Evolutionary conservation across 2,113 vertebrate species (phyloP), one percentile per base, ranked within the genome.

Genomic region (Heliornis fulica): DNA sequence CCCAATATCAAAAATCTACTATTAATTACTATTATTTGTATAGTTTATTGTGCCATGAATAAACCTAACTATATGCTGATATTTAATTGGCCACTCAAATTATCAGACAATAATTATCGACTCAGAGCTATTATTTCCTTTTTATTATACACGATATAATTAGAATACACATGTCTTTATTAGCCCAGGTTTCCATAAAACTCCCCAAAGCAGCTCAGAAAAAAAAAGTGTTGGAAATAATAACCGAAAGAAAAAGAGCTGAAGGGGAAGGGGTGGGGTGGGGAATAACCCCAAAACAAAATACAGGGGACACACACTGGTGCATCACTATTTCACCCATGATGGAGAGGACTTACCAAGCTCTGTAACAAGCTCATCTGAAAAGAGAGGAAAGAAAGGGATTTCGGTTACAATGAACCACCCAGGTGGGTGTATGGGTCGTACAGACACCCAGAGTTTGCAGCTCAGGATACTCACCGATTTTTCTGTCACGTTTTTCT

Each of bases 351-450:
- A 51, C 87, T 66, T 15, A 89, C 87, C 69, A 1, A 89, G 87
- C 53, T 89, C 87, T 5, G 53, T 51, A 4, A 53, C 6, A 69
- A 89, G 87, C 38, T 74, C 69, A 4, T n/a, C 87, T 89, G 53
- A 22, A 60, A 36, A 43, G 64, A 75, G 4, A 5, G 4, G 9
- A 11, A 34, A 74, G 64, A 2, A 22, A 17, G 15, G 28, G 25
- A 15, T 83, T 45, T 63, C 57, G 32, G 2, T 31, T 7, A n/a
- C 2, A 7, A 6, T 41, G 23, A 19, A 7, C 77, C n/a, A 2
- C 25, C 22, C 2, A 3, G 10, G 9, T 1, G 28, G 12, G 5
- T 18, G 1, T 1, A 9, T 0, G 5, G 56, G 11, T n/a, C 18
- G 32, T 9, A 11, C 29, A 6, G 21, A 18, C 8, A 3, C 43